phyloP scores from a whole-genome alignment of 1,140 invertebrate species.

The Pantala flavescens region DNA sequence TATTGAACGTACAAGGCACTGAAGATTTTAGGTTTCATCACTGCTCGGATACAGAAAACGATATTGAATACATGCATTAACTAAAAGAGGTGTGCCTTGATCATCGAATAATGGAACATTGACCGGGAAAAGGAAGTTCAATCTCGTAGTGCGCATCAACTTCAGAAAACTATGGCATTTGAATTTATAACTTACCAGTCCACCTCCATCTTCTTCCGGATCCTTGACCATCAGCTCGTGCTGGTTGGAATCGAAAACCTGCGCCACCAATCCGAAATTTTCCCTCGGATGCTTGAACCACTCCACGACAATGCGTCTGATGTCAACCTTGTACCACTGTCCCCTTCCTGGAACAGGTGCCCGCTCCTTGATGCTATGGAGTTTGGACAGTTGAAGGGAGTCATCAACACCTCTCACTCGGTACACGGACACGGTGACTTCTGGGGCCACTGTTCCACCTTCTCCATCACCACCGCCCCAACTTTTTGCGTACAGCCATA shows the following conservation, averaged over 20 bases:
- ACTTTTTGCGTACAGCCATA: conserved; percentile 43
- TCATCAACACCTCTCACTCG: conserved; percentile 30
- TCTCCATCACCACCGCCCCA: conserved; percentile 11
- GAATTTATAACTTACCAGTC: not conserved
- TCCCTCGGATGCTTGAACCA: conserved; percentile 62
- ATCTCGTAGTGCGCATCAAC: too few species aligned
- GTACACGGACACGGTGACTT: conserved; percentile 35
- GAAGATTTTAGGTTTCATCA: too few species aligned
- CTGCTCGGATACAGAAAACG: too few species aligned
- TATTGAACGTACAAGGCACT: too few species aligned
- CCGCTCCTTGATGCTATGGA: conserved; percentile 27
- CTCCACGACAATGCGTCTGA: conserved; percentile 60
- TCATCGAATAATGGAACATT: too few species aligned
- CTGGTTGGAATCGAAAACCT: not conserved
- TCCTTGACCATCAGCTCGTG: not conserved
- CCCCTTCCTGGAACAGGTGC: conserved; percentile 37
- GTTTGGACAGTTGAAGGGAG: conserved; percentile 8
- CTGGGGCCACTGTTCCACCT: conserved; percentile 23
- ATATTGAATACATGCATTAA: too few species aligned
- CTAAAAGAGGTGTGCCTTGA: too few species aligned
- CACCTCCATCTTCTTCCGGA: not conserved
- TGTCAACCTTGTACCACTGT: conserved; percentile 60
- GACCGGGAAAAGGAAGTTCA: too few species aligned
- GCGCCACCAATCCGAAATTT: conserved; percentile 54
- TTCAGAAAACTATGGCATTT: too few species aligned